phyloP scores from a whole-genome alignment of 2,113 vertebrate species.

The Catharus minimus region DNA sequence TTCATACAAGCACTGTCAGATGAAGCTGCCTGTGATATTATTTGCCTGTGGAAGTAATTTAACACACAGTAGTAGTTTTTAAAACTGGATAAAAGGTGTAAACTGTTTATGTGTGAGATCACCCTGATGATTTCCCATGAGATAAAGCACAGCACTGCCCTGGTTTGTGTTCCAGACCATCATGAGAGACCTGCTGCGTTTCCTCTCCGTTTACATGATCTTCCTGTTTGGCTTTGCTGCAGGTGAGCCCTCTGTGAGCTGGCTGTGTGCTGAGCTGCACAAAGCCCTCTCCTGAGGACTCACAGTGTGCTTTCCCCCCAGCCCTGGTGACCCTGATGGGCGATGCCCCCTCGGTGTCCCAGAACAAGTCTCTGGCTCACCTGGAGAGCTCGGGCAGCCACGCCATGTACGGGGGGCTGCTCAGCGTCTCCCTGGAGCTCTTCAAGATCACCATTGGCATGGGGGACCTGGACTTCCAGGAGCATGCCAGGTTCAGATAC shows the following conservation, averaged over 20 bases:
- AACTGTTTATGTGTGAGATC: neutral
- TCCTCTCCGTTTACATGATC: constrained; percentile 90
- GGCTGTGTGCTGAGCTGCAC: neutral
- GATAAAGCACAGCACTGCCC: neutral
- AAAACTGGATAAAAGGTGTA: neutral
- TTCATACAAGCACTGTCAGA: neutral
- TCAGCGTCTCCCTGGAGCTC: constrained; percentile 84
- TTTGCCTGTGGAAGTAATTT: neutral
- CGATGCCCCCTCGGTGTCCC: constrained; percentile 6
- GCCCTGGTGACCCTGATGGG: constrained; percentile 87
- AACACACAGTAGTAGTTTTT: fast-evolving
- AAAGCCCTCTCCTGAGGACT: neutral
- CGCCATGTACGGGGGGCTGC: constrained; percentile 71
- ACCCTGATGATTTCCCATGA: neutral
- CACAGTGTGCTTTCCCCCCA: constrained; percentile 6
- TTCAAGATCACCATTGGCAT: constrained; percentile 98
- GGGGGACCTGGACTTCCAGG: constrained; percentile 93
- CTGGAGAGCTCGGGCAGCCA: neutral
- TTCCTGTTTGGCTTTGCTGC: constrained; percentile 94
- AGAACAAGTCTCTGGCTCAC: constrained; percentile 9
- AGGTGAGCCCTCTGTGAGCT: constrained; percentile 73
- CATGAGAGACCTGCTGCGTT: constrained; percentile 89
- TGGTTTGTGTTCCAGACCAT: constrained; percentile 83
- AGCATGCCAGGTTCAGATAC: constrained; percentile 80
- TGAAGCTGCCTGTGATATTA: neutral